Evolutionary conservation across 2,888 invertebrate genomes (phyloP), one percentile per base, ranked within the genome.

Genomic region (Cetonia aurata): DNA sequence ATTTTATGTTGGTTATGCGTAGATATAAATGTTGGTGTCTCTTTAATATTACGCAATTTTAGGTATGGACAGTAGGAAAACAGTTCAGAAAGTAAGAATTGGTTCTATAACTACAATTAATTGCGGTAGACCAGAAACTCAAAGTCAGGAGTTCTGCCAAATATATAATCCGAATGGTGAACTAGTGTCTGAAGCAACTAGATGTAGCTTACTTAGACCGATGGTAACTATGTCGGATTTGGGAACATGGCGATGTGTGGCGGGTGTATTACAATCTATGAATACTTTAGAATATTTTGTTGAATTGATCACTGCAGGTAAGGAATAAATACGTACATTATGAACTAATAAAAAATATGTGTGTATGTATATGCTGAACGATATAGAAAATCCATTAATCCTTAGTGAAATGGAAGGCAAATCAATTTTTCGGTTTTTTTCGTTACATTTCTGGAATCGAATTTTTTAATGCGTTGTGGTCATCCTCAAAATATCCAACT

Each of bases 191-290:
- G 48, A 65, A 37, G 53, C 17, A n/a, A 17, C 3, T 12, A 44
- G 66, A 46, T 67, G 67, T 31, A 55, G n/a, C 13, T 68, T 68
- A 12, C 46, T 33, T 6, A 66, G 55, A n/a, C 42, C 37, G 37
- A 57, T 17, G 9, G 57, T 68, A 10, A 60, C 62, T 12, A 25
- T 66, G 13, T 59, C 62, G 13, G 67, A 74, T 41, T 8, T 71
- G 48, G 76, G 76, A 9, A 71, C 41, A 17, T 76, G 76, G 76
- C 70, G 56, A 15, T 76, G 76, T 57, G 41, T 48, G 1, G 55
- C 68, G n/a, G 73, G 74, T 19, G 25, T 42, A 19, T 33, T 15
- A 4, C 56, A 72, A 13, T 60, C 57, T 0, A 72, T 74, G 62
- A 68, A 67, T 19, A 52, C 72, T 17, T 33, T 73, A 10, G 71